Evolutionary conservation across 2,888 invertebrate species (phyloP), one percentile per base, ranked within the genome.

Genomic region (Ischnura elegans): DNA sequence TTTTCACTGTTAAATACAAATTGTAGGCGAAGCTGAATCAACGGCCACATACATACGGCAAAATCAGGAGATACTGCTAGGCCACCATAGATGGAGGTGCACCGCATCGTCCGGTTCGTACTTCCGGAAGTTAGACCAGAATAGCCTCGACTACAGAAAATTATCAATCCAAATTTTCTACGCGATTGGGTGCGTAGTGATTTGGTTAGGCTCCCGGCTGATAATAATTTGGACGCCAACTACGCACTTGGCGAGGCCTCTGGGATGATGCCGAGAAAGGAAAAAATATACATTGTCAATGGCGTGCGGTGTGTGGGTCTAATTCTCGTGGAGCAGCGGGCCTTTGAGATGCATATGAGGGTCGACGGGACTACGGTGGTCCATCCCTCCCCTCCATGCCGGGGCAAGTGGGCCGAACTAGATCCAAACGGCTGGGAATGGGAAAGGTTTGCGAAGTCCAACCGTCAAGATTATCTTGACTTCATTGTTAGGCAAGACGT

Each of bases 341-440:
- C 76, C 76, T 76, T 76, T 76, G 76, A 76, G 13, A 76, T 76
- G 76, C 76, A 76, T 76, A 76, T 76, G 76, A 76, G 76, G 76
- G 76, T 76, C 76, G 76, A 36, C 13, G 76, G 76, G 76, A 36
- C 36, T 76, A 29, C 8, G 29, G 76, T 36, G 29, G 36, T 36
- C 76, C 76, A 36, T 5, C n/a, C 76, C 76, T 36, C 76, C 76
- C 36, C 76, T 5, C 76, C 13, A 1, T 5, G 8, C n/a, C 13
- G 51, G 51, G 76, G 76, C 76, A 76, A 76, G 76, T 76, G 76
- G 76, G 13, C 10, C 76, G 76, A 36, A 36, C 36, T 36, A 76
- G 76, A 36, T 76, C 76, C 36, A 76, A 76, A 76, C 36, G n/a
- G 76, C 36, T 36, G 13, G 76, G 29, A 76, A 76, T 76, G 29